Percentiles rank a stretch among this genome's conserved stretches.
phyloP scores from a whole-genome alignment of 2,113 vertebrate genomes.

The Camarhynchus parvulus region DNA sequence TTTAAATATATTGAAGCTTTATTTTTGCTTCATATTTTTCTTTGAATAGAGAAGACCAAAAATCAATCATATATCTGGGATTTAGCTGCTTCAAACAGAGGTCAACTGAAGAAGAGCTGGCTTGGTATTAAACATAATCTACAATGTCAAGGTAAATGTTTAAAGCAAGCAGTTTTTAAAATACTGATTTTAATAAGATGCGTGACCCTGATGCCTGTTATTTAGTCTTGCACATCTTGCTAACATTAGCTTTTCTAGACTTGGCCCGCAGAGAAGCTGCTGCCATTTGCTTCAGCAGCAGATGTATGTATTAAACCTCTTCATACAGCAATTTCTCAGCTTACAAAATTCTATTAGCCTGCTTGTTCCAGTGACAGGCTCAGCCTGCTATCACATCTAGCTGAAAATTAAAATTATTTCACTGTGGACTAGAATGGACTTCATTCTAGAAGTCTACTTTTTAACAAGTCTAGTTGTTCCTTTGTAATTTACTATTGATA shows the following conservation, averaged over 20 bases:
- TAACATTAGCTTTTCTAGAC: conserved; percentile 61
- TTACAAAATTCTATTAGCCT: background rate
- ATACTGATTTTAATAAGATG: conserved; percentile 73
- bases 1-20: conserved; percentile 70
- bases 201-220: conserved; percentile 51
- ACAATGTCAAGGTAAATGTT: conserved; percentile 73
- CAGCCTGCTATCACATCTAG: background rate
- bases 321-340: conserved; percentile 1
- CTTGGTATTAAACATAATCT: conserved; percentile 76
- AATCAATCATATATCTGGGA: conserved; percentile 75
- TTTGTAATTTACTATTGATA: background rate
- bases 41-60: conserved; percentile 75
- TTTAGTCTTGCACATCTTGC: conserved; percentile 66
- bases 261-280: conserved; percentile 40
- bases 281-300: conserved; percentile 30
- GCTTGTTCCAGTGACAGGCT: background rate
- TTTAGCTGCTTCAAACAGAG: conserved; percentile 73
- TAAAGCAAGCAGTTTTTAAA: conserved; percentile 77
- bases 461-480: background rate
- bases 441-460: background rate
- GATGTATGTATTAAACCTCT: background rate
- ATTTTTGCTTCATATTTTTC: conserved; percentile 74
- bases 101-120: conserved; percentile 69
- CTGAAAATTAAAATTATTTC: conserved; percentile 11
- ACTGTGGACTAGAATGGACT: background rate